Percentiles rank a stretch among this genome's conserved stretches.
Conservation (phyloP, 2,888 invertebrate species). For the Chrysopilus asiliformis region DNA sequence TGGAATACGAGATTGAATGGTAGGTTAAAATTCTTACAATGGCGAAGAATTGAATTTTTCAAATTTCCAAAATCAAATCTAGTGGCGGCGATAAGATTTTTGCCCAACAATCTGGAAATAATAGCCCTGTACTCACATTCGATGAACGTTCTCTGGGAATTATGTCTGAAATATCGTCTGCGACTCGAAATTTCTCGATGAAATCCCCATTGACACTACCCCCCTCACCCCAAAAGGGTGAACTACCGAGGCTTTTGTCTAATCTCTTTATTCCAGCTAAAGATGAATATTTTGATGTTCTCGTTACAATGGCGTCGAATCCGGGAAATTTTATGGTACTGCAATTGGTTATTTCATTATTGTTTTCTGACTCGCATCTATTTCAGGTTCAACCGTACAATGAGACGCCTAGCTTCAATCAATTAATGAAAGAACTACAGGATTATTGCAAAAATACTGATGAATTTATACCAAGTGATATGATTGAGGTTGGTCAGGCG, state of each 20-base stretch:
- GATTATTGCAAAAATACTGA: conserved; percentile 42
- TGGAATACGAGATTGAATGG: conserved; percentile 45
- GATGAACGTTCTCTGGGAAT: too few species aligned
- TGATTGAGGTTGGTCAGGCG: conserved; percentile 45
- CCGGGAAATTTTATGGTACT: conserved; percentile 39
- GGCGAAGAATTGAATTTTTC: too few species aligned
- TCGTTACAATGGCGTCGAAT: conserved; percentile 61
- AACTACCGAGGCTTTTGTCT: conserved; percentile 20
- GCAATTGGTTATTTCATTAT: conserved; percentile 1
- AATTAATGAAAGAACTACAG: conserved; percentile 55
- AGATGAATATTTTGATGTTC: conserved; percentile 53
- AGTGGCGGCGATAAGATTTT: too few species aligned
- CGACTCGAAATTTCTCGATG: too few species aligned
- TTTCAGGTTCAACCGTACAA: conserved; percentile 41
- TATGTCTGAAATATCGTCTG: too few species aligned
- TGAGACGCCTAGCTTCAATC: conserved; percentile 35
- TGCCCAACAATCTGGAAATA: too few species aligned
- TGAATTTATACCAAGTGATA: conserved; percentile 37
- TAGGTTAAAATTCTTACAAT: conserved; percentile 10
- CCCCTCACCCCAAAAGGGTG: conserved; percentile 20
- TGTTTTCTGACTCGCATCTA: neutral
- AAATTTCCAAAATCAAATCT: too few species aligned
- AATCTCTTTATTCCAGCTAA: conserved; percentile 22
- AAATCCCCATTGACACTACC: conserved; percentile 11
- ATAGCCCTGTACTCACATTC: too few species aligned